Percentiles rank a stretch among this genome's conserved stretches.
Conservation (phyloP, 2,113 vertebrate species). For the Sphyrna mokarran region DNA sequence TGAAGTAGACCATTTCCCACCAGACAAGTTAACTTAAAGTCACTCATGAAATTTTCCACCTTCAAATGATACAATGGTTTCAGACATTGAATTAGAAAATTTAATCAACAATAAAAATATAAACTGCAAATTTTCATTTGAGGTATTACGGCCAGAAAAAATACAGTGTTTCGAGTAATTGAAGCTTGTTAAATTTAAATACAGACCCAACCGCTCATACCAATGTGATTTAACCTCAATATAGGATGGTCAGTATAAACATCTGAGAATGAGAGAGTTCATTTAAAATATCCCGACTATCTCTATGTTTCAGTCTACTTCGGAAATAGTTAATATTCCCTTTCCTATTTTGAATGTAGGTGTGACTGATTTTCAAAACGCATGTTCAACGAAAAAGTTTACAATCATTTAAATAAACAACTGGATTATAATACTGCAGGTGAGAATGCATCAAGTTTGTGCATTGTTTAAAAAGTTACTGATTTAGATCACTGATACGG, state of each 20-base stretch:
- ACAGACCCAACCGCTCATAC: neutral
- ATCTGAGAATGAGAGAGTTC: neutral
- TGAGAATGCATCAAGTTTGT: neutral
- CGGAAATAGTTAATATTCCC: neutral
- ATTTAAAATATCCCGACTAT: too few relatives aligned
- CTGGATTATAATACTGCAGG: neutral
- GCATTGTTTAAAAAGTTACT: neutral
- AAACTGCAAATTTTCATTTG: neutral
- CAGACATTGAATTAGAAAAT: neutral
- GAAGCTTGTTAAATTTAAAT: neutral
- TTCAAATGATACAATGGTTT: neutral
- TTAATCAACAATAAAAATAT: neutral
- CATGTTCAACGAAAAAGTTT: neutral
- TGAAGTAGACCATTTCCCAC: neutral
- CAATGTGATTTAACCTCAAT: neutral
- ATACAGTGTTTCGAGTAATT: neutral
- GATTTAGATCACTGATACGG: neutral
- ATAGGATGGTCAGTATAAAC: neutral
- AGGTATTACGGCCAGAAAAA: neutral
- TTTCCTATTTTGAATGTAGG: neutral
- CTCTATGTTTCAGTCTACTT: too few relatives aligned
- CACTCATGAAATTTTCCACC: neutral
- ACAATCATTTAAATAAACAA: neutral
- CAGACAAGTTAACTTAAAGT: neutral
- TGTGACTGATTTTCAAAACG: neutral